phyloP scores from a whole-genome alignment of 2,888 invertebrate genomes.

The Drosophila testacea region DNA sequence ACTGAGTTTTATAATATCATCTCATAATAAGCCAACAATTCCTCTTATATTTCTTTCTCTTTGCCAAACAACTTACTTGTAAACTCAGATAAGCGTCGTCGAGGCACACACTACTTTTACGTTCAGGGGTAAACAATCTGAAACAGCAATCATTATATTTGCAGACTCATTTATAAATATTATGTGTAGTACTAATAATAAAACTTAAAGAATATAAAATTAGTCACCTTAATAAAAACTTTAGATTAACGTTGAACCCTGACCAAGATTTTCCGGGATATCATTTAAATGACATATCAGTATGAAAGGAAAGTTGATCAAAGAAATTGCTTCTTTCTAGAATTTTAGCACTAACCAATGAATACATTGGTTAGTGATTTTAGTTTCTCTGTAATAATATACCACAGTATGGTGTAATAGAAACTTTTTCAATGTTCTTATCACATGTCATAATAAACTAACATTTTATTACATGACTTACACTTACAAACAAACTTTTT shows the following conservation, averaged over 20 bases:
- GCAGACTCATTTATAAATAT: constrained; percentile 14
- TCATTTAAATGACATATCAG: constrained; percentile 1
- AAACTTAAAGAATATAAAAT: background rate
- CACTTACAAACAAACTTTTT: background rate
- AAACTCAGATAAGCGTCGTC: constrained; percentile 21
- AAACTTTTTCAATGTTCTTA: background rate
- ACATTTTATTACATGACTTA: background rate
- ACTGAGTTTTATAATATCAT: constrained; percentile 40
- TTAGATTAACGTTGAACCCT: background rate
- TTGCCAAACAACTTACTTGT: constrained; percentile 14
- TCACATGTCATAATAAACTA: background rate
- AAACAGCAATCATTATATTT: background rate
- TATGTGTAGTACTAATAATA: background rate
- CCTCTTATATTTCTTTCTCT: background rate
- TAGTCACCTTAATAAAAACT: background rate
- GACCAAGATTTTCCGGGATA: background rate
- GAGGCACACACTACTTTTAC: background rate
- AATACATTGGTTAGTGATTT: too few species aligned
- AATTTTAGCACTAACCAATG: too few species aligned
- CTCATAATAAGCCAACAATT: constrained; percentile 32
- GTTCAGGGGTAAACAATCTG: background rate
- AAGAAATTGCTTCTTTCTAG: background rate
- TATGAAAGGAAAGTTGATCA: background rate
- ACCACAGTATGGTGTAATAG: background rate
- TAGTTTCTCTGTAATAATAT: background rate